Evolutionary conservation across 2,113 vertebrate genomes (phyloP).

Genomic region (Aldabrachelys gigantea): DNA sequence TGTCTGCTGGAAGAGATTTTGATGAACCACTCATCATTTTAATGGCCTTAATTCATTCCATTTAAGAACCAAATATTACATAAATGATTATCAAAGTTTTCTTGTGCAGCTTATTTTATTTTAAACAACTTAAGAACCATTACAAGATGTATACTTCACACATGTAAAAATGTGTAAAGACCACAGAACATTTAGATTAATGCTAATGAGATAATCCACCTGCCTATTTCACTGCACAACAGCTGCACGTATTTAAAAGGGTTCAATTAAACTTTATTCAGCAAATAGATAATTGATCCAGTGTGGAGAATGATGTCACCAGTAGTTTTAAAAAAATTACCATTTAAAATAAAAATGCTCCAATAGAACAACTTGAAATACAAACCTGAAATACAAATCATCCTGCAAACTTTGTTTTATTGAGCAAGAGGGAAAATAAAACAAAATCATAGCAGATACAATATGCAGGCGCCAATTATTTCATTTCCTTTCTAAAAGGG

Average conservation of each 20-base stretch:
- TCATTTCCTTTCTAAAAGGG: slow-evolving; percentile 34
- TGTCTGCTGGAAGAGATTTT: slow-evolving; percentile 58
- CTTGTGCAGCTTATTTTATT: slow-evolving; percentile 57
- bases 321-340: slow-evolving; percentile 67
- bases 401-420: slow-evolving; percentile 65
- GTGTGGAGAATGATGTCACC: slow-evolving; percentile 63
- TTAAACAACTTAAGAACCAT: slow-evolving; percentile 60
- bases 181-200: slow-evolving; percentile 71
- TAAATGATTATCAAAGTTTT: slow-evolving; percentile 62
- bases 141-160: slow-evolving; percentile 63
- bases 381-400: slow-evolving; percentile 55
- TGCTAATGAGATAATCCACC: slow-evolving; percentile 76
- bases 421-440: slow-evolving; percentile 45
- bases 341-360: slow-evolving; percentile 67
- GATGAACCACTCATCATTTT: slow-evolving; percentile 56
- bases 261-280: slow-evolving; percentile 81
- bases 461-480: slow-evolving; percentile 47
- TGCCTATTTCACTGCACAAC: slow-evolving; percentile 68
- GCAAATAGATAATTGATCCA: slow-evolving; percentile 75
- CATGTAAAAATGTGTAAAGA: slow-evolving; percentile 72
- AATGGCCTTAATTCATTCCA: slow-evolving; percentile 53
- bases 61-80: slow-evolving; percentile 61
- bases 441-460: slow-evolving; percentile 37
- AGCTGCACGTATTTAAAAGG: slow-evolving; percentile 75
- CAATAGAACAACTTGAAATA: slow-evolving; percentile 65